A percentile compares a stretch with the other conserved stretches of the same genome.
These are phyloP conservation scores for Pagetopsis macropterus DNA, from an alignment of 2,797 vertebrate genomes.

Conservation along the genomic window DNA sequence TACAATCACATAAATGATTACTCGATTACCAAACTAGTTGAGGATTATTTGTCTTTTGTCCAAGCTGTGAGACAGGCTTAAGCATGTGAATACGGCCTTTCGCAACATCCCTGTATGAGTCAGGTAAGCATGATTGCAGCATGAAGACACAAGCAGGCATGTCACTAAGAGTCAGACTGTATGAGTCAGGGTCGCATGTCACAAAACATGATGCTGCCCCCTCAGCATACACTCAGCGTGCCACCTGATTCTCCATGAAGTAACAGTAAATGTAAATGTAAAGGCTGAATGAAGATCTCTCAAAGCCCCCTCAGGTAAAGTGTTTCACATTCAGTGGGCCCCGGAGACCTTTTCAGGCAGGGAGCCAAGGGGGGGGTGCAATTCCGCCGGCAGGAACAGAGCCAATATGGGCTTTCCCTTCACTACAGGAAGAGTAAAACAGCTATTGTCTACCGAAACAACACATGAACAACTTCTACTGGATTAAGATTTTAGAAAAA, in stretches of 20 bases:
- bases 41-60: too few species aligned
- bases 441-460: constrained; percentile 75
- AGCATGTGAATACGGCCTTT: neutral
- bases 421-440: constrained; percentile 77
- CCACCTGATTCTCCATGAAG: constrained; percentile 36
- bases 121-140: neutral
- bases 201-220: constrained; percentile 4
- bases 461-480: constrained; percentile 52
- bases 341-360: constrained; percentile 64
- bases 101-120: neutral
- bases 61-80: neutral
- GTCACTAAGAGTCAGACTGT: constrained; percentile 8
- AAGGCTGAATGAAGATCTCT: constrained; percentile 45
- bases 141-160: constrained; percentile 6
- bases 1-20: too few species aligned
- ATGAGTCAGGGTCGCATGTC: constrained; percentile 42
- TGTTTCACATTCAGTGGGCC: constrained; percentile 57
- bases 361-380: constrained; percentile 61
- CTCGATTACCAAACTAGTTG: too few species aligned
- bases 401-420: constrained; percentile 67
- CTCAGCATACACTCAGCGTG: neutral
- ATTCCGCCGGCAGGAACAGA: constrained; percentile 53
- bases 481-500: constrained; percentile 58
- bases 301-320: constrained; percentile 39
- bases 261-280: constrained; percentile 35